Evolutionary conservation across 2,113 vertebrate species (phyloP), one percentile per base, ranked within the genome.

Genomic region (Brachyhypopomus gauderio): DNA sequence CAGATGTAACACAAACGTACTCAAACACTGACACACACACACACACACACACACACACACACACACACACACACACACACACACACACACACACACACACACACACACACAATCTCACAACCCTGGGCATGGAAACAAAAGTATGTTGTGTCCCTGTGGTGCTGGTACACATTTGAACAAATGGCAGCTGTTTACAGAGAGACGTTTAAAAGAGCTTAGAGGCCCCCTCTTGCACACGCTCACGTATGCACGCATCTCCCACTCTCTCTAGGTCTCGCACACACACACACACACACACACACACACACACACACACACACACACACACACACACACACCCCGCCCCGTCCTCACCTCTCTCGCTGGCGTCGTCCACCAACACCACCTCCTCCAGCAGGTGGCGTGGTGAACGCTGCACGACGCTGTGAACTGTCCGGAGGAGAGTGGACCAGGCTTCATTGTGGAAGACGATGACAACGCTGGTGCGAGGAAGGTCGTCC

Each of bases 391-490:
- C 95, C 83, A 99, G 90, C 91, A 98, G 93, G 79, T 96, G 94
- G 78, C 95, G 95, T 3, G 98, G 97, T 2, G 98, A 99, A 55
- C 98, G 93, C 90, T 96, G 95, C 77, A 99, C 97, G 84, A 98
- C 97, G 0, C 97, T 98, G 82, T 97, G 96, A 63, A 99, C 97
- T 0, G 98, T 99, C 41, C 98, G 94, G 73, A 99, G 94, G 79
- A 99, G 94, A 0, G 97, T 99, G 88, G 95, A 98, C 98, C 98
- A 99, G 0, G 98, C 97, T 90, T 99, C 97, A 48, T 98, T 99
- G 92, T 99, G 97, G 85, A 99, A 99, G 83, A 99, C 98, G 64
- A 98, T 98, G 84, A 99, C 98, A 75, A 99, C 95, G 0, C 97
- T 99, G 77, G 97, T 99, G 0, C 96, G 96, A 82, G 96, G 98